Base-by-base conservation (phyloP, 1,140 invertebrate species). In the Neodiprion fabricii region DNA sequence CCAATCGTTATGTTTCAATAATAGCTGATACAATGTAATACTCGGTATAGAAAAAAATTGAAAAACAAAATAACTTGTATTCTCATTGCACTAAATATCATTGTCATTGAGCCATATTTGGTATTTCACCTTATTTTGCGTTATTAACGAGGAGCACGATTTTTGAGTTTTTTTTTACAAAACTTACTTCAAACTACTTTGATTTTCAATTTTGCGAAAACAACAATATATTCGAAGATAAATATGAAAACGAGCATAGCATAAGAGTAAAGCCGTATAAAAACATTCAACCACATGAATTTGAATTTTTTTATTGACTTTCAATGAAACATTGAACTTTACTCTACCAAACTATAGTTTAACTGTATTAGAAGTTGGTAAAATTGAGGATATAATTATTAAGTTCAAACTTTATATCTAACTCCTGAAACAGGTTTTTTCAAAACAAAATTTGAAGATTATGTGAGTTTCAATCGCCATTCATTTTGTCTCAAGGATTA, bases 291-390 rank as follows among this genome's bases (percentile, higher is more conserved):
- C 28, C 28, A 61, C 53, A 7, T 61, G 53, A 61, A 61, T 61
- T 61, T 61, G 53, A 61, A 61, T n/a, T 61, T 61, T 40, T 61
- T 61, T 61, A 11, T 61, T 61, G n/a, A 8, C 53, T 61, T 40
- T 61, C 53, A 61, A 61, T 61, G 53, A n/a, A 61, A 61, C 53
- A 61, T 61, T n/a, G n/a, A 61, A 61, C 53, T 61, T 61, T 53
- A 53, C 53, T 61, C n/a, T 61, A 61, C 11, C 53, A 61, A 61
- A 61, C 53, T 61, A n/a, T 61, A 61, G 53, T 61, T 61, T 11
- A 61, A 61, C 11, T 61, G 53, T 61, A 61, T 61, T 61, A n/a
- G 53, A 61, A 61, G n/a, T 40, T 61, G 53, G 53, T 61, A 61
- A n/a, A 61, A 61, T n/a, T n/a, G 11, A 61, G n/a, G 53, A 61